Evolutionary conservation across 2,888 invertebrate genomes (phyloP).

Genomic region (Acanthacorydalis orientalis): DNA sequence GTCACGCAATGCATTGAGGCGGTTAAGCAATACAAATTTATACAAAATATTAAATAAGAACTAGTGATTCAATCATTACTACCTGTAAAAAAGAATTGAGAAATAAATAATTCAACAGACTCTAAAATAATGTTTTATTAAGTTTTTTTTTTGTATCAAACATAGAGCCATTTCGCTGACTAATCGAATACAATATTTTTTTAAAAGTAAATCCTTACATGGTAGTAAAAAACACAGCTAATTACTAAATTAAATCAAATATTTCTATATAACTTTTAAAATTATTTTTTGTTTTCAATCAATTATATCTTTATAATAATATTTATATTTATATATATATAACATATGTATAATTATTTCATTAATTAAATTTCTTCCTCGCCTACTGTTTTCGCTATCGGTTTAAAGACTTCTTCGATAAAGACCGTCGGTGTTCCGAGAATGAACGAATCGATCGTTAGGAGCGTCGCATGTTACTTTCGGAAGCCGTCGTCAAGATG

Average conservation of each 20-base stretch:
- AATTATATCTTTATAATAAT: background rate
- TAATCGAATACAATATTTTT: conserved; percentile 4
- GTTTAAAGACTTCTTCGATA: background rate
- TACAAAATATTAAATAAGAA: no score
- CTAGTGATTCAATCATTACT: no score
- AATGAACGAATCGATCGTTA: no score
- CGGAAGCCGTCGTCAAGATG: no score
- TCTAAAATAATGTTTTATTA: background rate
- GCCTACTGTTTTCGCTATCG: background rate
- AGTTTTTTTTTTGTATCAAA: conserved; percentile 5
- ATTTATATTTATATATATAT: background rate
- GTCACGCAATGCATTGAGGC: no score
- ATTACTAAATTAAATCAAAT: background rate
- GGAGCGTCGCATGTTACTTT: no score
- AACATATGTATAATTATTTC: no score
- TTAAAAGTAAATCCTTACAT: conserved; percentile 5
- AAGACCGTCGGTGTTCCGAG: no score
- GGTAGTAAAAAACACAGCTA: conserved; percentile 5
- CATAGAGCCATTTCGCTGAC: conserved; percentile 6
- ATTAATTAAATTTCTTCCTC: background rate
- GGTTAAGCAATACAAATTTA: no score
- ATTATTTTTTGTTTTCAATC: background rate
- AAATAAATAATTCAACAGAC: no score
- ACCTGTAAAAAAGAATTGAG: no score
- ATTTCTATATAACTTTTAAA: background rate